Evolutionary conservation across 2,113 vertebrate species (phyloP), one percentile per base, ranked within the genome.

Genomic region (Neotoma lepida): DNA sequence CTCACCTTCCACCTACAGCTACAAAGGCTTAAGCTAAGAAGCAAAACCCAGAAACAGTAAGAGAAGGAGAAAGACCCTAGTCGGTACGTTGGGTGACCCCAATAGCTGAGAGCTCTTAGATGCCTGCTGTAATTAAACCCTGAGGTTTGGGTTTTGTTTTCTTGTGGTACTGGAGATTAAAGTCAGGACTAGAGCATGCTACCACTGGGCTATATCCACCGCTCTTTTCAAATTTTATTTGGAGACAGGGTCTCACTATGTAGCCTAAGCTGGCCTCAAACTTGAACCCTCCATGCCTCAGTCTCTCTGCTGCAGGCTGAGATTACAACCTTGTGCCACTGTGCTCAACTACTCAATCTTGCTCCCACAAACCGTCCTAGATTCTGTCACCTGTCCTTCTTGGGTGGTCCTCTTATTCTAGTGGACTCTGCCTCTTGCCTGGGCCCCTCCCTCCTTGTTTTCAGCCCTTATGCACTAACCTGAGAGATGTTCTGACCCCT

Each of bases 121-220:
- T 56, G 6, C 66, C 44, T 46, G 12, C 80, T 86, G 91, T 80
- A 88, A 89, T 90, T 74, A 91, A 92, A 80, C 49, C 26, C 68
- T 5, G 39, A 51, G 7, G 68, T 51, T 51, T 10, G 51, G 13
- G 66, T 39, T 71, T 71, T 2, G 7, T 70, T 58, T 28, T 14
- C 24, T 58, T 46, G n/a, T 15, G 39, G 17, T 49, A 1, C 30
- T 89, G 58, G 49, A 51, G 33, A 7, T 2, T 46, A 30, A 63
- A 39, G 22, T 22, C 30, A 51, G 56, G 33, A 44, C 71, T 33
- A n/a, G 71, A 26, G 6, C 3, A 13, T 33, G 22, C 63, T 68
- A 9, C 30, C 20, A 9, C n/a, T 58, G 49, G 3, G 13, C 18
- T 64, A 46, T 26, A 49, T 41, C 30, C 30, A 7, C 0, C 12